Percentiles rank a stretch among this genome's conserved stretches.
phyloP scores from a whole-genome alignment of 1,140 invertebrate species.

The Pemphigus obesinymphae region DNA sequence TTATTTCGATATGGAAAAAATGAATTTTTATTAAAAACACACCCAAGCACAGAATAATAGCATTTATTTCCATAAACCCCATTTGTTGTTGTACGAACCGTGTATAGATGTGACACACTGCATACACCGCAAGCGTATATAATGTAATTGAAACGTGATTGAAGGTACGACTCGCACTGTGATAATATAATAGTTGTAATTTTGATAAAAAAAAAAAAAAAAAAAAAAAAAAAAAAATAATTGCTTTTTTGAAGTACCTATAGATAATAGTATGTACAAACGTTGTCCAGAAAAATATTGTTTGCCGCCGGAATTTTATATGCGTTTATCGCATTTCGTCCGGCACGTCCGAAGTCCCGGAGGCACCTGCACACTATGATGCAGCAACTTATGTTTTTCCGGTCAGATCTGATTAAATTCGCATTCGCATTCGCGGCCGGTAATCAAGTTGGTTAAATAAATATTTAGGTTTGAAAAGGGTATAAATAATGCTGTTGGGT shows the following conservation, averaged over 20 bases:
- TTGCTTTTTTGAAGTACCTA: too few relatives aligned
- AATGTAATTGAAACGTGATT: neutral
- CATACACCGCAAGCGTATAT: neutral
- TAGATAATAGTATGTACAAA: too few relatives aligned
- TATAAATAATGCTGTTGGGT: neutral
- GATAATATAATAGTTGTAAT: too few relatives aligned
- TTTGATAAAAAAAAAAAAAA: too few relatives aligned
- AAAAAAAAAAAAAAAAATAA: too few relatives aligned
- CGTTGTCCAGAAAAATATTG: neutral
- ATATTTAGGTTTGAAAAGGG: conserved; percentile 29
- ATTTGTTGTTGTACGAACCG: neutral
- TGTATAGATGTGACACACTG: too few relatives aligned
- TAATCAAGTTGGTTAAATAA: conserved; percentile 33
- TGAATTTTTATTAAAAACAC: neutral
- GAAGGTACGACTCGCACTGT: too few relatives aligned
- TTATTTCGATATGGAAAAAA: neutral
- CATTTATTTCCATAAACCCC: neutral
- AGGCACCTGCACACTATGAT: neutral
- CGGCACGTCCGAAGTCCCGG: neutral
- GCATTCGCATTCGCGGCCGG: neutral
- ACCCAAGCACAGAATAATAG: too few relatives aligned
- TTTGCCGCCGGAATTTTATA: too few relatives aligned
- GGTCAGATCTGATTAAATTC: conserved; percentile 17
- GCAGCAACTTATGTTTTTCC: neutral
- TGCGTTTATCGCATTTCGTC: neutral